phyloP scores from a whole-genome alignment of 2,797 vertebrate genomes.

The Podarcis siculus region DNA sequence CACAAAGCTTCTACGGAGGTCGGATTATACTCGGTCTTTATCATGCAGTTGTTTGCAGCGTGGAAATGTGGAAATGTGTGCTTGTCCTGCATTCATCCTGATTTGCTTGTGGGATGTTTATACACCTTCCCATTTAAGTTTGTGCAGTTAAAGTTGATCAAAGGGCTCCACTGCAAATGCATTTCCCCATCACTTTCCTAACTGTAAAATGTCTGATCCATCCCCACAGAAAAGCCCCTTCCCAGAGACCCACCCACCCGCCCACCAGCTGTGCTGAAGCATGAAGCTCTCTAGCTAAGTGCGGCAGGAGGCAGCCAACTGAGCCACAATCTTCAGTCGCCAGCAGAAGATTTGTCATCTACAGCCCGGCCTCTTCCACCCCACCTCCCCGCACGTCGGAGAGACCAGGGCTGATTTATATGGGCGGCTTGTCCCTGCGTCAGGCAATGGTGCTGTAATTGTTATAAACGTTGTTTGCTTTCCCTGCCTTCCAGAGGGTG shows the following conservation, averaged over 20 bases:
- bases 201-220: no score
- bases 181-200: no score
- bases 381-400: not conserved
- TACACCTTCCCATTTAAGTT: no score
- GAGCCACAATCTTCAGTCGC: not conserved
- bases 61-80: no score
- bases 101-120: no score
- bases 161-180: no score
- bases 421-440: not conserved
- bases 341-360: conserved; percentile 6
- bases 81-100: no score
- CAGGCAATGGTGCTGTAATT: conserved; percentile 31
- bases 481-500: conserved; percentile 20
- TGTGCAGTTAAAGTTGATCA: no score
- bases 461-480: conserved; percentile 41
- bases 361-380: not conserved
- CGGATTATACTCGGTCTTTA: no score
- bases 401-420: conserved; percentile 21
- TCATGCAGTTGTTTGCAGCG: no score
- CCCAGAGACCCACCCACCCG: not conserved
- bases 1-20: no score
- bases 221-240: not conserved
- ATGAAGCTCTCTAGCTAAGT: not conserved
- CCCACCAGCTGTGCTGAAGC: not conserved
- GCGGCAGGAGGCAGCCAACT: not conserved